Evolutionary conservation across 2,888 invertebrate genomes (phyloP).

Genomic region (Cloeon dipterum): DNA sequence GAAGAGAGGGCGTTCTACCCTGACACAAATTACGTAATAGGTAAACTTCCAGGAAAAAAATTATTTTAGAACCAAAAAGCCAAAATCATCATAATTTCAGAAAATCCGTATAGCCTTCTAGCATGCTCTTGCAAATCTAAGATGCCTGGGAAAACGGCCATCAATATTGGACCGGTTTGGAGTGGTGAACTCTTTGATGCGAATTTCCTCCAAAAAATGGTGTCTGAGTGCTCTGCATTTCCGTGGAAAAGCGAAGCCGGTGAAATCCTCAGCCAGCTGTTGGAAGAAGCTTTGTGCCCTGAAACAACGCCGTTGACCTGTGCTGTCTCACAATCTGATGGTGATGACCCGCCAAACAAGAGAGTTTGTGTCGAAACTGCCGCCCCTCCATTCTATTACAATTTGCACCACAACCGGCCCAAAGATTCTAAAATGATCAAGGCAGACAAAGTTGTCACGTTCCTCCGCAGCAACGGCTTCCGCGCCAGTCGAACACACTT

Average conservation of each 20-base stretch:
- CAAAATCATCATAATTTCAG: constrained; percentile 4
- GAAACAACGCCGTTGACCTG: too few relatives aligned
- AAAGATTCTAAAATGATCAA: constrained; percentile 11
- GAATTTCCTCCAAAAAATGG: constrained; percentile 9
- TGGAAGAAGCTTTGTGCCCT: constrained; percentile 9
- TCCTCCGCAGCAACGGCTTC: constrained; percentile 9
- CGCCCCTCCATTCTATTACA: constrained; percentile 13
- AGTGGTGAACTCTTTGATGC: constrained; percentile 11
- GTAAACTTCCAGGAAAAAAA: constrained; percentile 8
- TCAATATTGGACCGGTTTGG: constrained; percentile 13
- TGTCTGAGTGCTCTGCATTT: too few relatives aligned
- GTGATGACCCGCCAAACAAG: constrained; percentile 5
- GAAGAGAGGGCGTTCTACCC: constrained; percentile 13
- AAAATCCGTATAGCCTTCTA: constrained; percentile 8
- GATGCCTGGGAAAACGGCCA: constrained; percentile 9
- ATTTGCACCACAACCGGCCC: constrained; percentile 10
- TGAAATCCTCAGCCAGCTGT: constrained; percentile 6
- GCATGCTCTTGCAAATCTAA: constrained; percentile 9
- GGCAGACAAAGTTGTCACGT: constrained; percentile 10
- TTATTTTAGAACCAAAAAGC: background rate
- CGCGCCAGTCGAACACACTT: constrained; percentile 14
- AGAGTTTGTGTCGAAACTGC: constrained; percentile 3
- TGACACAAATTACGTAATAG: constrained; percentile 10
- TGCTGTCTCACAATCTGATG: too few relatives aligned
- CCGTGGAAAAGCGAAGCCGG: constrained; percentile 5